These are phyloP conservation scores for Aurelia coerulea DNA, from an alignment of 30 jellyfish, hydroid and myxozoan species.

Conservation along the genomic window DNA sequence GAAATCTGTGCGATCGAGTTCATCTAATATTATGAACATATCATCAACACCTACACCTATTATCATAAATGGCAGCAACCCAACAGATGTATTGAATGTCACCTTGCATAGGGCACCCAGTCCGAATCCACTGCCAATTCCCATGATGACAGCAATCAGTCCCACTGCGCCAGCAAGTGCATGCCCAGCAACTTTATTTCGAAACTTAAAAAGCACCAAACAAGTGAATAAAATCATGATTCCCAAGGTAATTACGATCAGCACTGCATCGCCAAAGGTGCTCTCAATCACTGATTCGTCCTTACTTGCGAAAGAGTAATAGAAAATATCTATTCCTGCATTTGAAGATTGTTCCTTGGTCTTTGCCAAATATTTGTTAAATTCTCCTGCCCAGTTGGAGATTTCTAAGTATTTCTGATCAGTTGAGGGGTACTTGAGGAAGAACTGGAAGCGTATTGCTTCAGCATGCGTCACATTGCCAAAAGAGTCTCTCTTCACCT, in stretches of 20 bases:
- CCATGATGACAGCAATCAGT: constrained; percentile 31
- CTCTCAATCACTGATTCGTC: constrained; percentile 56
- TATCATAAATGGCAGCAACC: constrained; percentile 51
- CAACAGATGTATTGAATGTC: constrained; percentile 27
- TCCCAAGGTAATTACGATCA: constrained; percentile 16
- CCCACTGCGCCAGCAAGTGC: constrained; percentile 53
- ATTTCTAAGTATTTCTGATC: not conserved
- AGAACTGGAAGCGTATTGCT: constrained; percentile 6
- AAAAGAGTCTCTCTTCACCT: not conserved
- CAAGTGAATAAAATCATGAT: constrained; percentile 45
- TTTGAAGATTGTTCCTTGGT: not conserved
- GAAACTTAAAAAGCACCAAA: constrained; percentile 18
- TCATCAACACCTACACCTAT: constrained; percentile 64
- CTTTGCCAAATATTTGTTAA: not conserved
- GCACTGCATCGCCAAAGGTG: constrained; percentile 37
- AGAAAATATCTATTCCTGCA: constrained; percentile 20
- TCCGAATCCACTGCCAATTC: constrained; percentile 56
- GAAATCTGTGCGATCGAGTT: constrained; percentile 36
- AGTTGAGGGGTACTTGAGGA: constrained; percentile 11
- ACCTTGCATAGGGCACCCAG: constrained; percentile 21
- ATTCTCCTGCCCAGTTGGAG: constrained; percentile 24
- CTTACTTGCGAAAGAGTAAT: constrained; percentile 20
- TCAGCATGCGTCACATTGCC: constrained; percentile 18
- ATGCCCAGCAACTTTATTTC: constrained; percentile 47
- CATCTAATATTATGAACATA: constrained; percentile 61